Evolutionary conservation across 2,113 vertebrate species (phyloP).

Genomic region (Thryonomys swinderianus): DNA sequence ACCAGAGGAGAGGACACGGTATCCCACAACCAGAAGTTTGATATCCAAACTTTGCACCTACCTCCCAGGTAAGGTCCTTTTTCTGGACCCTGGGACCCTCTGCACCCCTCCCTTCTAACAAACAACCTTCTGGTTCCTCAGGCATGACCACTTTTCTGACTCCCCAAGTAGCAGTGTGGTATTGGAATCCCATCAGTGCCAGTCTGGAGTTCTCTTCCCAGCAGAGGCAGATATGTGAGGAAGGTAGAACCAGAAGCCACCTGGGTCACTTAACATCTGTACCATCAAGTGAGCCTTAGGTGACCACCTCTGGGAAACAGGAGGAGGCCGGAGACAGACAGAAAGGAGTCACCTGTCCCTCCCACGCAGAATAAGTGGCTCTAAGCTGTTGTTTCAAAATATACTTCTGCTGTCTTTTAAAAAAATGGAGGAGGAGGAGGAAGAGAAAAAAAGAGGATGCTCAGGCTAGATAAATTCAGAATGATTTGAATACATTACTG

Average conservation of each 20-base stretch:
- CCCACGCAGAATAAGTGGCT: background rate
- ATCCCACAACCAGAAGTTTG: background rate
- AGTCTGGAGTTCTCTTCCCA: background rate
- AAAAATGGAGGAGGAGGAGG: slow-evolving; percentile 57
- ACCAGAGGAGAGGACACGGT: background rate
- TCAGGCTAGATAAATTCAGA: slow-evolving; percentile 73
- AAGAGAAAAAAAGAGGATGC: slow-evolving; percentile 45
- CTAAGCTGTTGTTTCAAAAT: slow-evolving; percentile 56
- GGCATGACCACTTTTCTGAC: background rate
- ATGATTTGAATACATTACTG: slow-evolving; percentile 77
- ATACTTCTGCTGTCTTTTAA: slow-evolving; percentile 64
- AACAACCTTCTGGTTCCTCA: background rate
- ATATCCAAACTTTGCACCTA: background rate
- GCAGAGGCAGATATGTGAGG: background rate
- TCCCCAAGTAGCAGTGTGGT: background rate
- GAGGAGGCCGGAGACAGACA: background rate
- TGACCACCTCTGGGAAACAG: background rate
- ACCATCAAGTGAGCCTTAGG: background rate
- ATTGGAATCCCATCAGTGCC: background rate
- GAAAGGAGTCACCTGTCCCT: background rate
- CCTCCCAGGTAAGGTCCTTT: background rate
- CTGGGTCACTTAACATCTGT: accelerated
- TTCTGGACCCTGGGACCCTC: no score
- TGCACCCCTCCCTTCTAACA: no score
- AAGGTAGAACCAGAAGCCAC: accelerated